A percentile compares a stretch with the other conserved stretches of the same genome.
phyloP scores from a whole-genome alignment of 2,797 vertebrate genomes.

The Helostoma temminkii region DNA sequence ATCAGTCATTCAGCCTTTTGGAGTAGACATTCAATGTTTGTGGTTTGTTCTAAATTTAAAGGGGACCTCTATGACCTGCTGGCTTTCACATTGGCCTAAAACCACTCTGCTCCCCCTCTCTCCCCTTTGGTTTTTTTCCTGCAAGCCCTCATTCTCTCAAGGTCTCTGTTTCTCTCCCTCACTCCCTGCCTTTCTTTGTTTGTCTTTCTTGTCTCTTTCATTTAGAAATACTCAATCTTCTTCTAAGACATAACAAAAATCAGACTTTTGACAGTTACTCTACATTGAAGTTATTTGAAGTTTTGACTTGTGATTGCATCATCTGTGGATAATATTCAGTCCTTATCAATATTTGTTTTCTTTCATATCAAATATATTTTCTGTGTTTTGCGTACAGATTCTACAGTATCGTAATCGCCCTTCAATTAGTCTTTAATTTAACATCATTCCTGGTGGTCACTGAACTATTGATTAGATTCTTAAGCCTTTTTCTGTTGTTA shows the following conservation, averaged over 20 bases:
- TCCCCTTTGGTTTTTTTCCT: constrained; percentile 37
- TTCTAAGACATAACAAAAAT: constrained; percentile 12
- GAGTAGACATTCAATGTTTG: constrained; percentile 74
- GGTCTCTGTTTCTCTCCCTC: constrained; percentile 35
- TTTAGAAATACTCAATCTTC: constrained; percentile 14
- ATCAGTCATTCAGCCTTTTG: constrained; percentile 82
- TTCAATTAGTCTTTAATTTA: constrained; percentile 20
- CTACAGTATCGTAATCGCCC: constrained; percentile 9
- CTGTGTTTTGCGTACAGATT: constrained; percentile 8
- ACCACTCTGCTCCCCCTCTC: constrained; percentile 45
- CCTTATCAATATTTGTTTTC: constrained; percentile 23
- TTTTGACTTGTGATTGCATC: constrained; percentile 26
- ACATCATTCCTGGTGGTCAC: not conserved
- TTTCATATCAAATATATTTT: not conserved
- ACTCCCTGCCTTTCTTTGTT: constrained; percentile 1
- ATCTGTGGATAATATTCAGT: constrained; percentile 12
- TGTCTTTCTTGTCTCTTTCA: constrained; percentile 13
- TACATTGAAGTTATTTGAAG: constrained; percentile 18
- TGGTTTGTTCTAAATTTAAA: constrained; percentile 83
- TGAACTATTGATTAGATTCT: constrained; percentile 22
- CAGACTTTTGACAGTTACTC: constrained; percentile 22
- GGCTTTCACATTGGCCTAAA: constrained; percentile 72
- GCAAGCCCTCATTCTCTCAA: constrained; percentile 45
- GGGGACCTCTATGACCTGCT: constrained; percentile 82
- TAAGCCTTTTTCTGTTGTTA: constrained; percentile 1